These are phyloP conservation scores for Nephrotoma guestfalica DNA, from an alignment of 2,888 invertebrate species.

Conservation along the genomic window DNA sequence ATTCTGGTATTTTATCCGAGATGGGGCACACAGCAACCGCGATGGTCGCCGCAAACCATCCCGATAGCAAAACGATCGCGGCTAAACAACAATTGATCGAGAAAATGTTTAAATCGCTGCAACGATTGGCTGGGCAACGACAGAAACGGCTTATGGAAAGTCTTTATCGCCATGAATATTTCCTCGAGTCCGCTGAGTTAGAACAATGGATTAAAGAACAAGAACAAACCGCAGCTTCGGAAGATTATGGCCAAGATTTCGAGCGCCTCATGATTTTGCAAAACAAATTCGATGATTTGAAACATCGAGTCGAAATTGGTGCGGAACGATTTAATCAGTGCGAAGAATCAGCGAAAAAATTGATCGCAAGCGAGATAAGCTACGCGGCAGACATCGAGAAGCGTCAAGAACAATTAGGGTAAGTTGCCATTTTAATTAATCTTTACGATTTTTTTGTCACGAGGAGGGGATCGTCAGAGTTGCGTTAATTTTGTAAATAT, in stretches of 20 bases:
- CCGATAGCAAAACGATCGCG: slow-evolving; percentile 66
- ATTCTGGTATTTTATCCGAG: slow-evolving; percentile 80
- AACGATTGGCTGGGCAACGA: slow-evolving; percentile 61
- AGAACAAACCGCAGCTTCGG: slow-evolving; percentile 72
- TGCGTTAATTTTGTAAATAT: not conserved
- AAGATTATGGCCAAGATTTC: slow-evolving; percentile 90
- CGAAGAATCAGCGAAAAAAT: slow-evolving; percentile 76
- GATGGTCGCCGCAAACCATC: slow-evolving; percentile 68
- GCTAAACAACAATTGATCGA: slow-evolving; percentile 61
- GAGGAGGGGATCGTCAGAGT: not conserved
- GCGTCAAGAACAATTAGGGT: slow-evolving; percentile 78
- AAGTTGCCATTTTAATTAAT: slow-evolving; percentile 19
- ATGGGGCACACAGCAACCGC: slow-evolving; percentile 77
- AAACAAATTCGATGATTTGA: slow-evolving; percentile 85
- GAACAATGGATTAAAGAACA: slow-evolving; percentile 89
- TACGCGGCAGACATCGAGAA: slow-evolving; percentile 74
- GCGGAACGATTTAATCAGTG: slow-evolving; percentile 83
- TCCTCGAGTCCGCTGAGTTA: slow-evolving; percentile 77
- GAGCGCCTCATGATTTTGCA: slow-evolving; percentile 71
- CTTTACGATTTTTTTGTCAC: not conserved
- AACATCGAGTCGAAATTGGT: slow-evolving; percentile 78
- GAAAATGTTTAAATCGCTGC: slow-evolving; percentile 64
- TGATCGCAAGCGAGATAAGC: slow-evolving; percentile 71
- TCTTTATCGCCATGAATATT: slow-evolving; percentile 79
- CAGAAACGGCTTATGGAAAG: slow-evolving; percentile 83